Base-by-base conservation (phyloP, 2,113 vertebrate genomes). In the Pelobates fuscus region DNA sequence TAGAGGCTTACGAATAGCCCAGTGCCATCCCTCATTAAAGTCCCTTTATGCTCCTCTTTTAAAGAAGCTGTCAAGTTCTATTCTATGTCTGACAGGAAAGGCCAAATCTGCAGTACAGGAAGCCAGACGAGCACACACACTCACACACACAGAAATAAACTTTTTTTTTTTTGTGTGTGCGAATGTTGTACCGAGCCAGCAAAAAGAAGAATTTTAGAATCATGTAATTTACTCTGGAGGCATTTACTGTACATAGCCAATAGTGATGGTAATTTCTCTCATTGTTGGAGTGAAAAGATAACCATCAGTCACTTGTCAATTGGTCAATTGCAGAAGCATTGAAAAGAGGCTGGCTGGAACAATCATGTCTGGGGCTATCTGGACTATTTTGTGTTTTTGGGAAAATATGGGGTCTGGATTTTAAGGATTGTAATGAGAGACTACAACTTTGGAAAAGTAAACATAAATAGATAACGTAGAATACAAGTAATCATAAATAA, bases 221-320 rank as follows among this genome's bases (percentile, higher is more conserved):
- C 95, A 94, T 96, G 95, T 97, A 96, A 98, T 99, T 99, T 98
- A 97, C 93, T 95, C 94, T 91, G 90, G 93, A 92, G 93, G 91
- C 92, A 94, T 94, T 94, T 97, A 98, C 95, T 97, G 95, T 97
- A 97, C 94, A 93, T 95, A 86, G 93, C 94, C 94, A 96, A 75
- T 97, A 96, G 95, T 96, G 91, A 97, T 98, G 96, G 94, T 96
- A 98, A 98, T 98, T 95, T 88, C 87, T 89, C 87, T 93, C 93
- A 95, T 97, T 99, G 95, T 97, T 88, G 83, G 92, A 92, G 92
- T 93, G 93, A 94, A 93, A 94, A 98, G 96, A 99, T 96, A 96
- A 97, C 93, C 94, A 97, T 98, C 95, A 98, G 96, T 98, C 96
- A 98, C 92, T 93, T 98, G 96, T 97, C 96, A 96, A 94, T 95